A percentile compares a stretch with the other conserved stretches of the same genome.
These are phyloP conservation scores for Picathartes gymnocephalus DNA, from an alignment of 2,113 vertebrate genomes.

Conservation along the genomic window DNA sequence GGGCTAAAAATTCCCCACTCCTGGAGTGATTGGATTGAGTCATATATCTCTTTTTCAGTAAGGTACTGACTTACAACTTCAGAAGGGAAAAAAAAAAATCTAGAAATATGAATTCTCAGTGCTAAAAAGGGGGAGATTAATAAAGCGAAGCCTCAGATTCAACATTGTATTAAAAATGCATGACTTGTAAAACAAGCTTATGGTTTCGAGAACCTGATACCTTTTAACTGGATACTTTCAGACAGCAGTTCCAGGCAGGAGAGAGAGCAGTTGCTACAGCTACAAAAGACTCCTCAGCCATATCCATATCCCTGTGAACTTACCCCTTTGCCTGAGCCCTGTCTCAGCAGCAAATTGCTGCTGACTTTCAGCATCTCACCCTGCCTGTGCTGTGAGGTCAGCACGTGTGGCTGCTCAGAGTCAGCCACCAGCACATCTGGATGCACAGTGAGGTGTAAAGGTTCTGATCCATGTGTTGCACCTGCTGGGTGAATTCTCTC, in stretches of 20 bases:
- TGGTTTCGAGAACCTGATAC: neutral
- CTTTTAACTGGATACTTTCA: neutral
- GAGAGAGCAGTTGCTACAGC: neutral
- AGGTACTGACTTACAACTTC: neutral
- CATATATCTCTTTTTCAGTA: neutral
- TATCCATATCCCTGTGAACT: neutral
- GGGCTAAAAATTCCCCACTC: neutral
- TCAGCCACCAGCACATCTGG: neutral
- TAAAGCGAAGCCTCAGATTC: neutral
- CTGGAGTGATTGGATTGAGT: neutral
- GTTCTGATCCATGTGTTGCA: neutral
- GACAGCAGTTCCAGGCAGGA: neutral
- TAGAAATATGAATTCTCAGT: neutral
- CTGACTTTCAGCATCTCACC: neutral
- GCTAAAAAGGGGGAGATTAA: neutral
- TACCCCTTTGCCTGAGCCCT: fast-evolving
- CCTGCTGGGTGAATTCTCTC: neutral
- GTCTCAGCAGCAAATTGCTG: neutral
- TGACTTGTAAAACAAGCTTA: neutral
- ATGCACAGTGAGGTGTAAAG: neutral
- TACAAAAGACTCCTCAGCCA: neutral
- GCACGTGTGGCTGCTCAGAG: neutral
- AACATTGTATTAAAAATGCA: neutral
- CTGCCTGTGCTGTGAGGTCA: neutral
- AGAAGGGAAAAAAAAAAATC: neutral